Conservation (phyloP, 2,113 vertebrate species). For the Orcinus orca region DNA sequence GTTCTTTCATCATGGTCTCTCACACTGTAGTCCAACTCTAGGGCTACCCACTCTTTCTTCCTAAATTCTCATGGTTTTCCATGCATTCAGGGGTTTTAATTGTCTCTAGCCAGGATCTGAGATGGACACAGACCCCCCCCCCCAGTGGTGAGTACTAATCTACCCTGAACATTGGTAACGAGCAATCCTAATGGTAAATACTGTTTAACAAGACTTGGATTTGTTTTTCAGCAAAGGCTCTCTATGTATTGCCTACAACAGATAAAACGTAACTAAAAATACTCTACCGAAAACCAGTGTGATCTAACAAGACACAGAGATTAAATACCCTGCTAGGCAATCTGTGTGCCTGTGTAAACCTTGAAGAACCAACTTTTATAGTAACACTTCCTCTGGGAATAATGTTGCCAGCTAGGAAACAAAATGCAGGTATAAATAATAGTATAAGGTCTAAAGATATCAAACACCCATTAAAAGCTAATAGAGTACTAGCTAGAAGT, state of each 20-base stretch:
- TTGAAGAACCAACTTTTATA: neutral
- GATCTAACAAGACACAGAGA: neutral
- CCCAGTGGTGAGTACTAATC: neutral
- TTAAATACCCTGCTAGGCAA: neutral
- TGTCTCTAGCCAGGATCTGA: neutral
- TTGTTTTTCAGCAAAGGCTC: neutral
- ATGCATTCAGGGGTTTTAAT: neutral
- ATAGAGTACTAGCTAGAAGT: neutral
- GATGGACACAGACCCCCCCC: neutral
- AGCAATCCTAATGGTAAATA: neutral
- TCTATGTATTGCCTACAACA: neutral
- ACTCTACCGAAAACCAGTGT: neutral
- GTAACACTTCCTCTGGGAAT: neutral
- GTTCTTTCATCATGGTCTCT: neutral
- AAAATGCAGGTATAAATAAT: neutral
- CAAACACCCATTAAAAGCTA: conserved; percentile 1
- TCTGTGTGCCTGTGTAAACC: neutral
- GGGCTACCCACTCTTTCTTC: neutral
- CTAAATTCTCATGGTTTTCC: neutral
- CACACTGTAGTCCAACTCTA: too few relatives aligned
- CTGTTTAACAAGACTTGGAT: neutral
- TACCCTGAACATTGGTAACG: neutral
- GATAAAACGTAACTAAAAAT: neutral
- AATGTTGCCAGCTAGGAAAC: neutral
- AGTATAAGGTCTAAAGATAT: neutral